phyloP scores from a whole-genome alignment of 2,113 vertebrate genomes.

The Calyptomena viridis region DNA sequence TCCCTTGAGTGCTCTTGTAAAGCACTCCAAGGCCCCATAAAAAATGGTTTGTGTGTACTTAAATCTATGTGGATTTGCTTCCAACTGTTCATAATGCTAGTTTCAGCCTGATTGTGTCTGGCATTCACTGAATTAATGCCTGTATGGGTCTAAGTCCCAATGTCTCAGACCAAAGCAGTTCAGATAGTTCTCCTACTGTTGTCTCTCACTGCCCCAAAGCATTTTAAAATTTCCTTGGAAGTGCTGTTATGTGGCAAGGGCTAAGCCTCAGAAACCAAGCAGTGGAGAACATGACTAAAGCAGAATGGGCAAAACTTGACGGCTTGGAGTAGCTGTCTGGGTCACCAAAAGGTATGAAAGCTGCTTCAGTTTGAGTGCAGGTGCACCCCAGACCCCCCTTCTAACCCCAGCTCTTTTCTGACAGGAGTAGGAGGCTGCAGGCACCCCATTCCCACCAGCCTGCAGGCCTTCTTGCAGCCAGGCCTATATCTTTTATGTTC shows the following conservation, averaged over 20 bases:
- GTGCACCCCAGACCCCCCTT: neutral
- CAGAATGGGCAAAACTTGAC: neutral
- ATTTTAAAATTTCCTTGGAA: neutral
- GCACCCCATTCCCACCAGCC: neutral
- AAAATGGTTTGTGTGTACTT: conserved; percentile 21
- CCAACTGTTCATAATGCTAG: neutral
- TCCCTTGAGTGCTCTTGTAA: neutral
- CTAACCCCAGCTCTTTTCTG: neutral
- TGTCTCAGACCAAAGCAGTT: neutral
- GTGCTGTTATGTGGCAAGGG: neutral
- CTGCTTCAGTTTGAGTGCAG: neutral
- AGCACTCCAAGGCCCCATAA: neutral
- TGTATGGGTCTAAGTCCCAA: conserved; percentile 10
- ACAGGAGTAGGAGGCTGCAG: neutral
- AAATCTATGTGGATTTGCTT: conserved; percentile 48
- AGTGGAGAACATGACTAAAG: neutral
- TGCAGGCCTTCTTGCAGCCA: neutral
- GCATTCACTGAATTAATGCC: conserved; percentile 23
- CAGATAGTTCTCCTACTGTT: neutral
- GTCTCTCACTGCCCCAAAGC: neutral
- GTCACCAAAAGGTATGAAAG: neutral
- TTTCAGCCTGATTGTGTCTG: conserved; percentile 28
- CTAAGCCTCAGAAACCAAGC: neutral
- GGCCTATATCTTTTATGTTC: neutral
- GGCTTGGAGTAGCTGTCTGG: neutral